Base-by-base conservation (phyloP, 2,888 invertebrate genomes). In the Ischnura elegans region DNA sequence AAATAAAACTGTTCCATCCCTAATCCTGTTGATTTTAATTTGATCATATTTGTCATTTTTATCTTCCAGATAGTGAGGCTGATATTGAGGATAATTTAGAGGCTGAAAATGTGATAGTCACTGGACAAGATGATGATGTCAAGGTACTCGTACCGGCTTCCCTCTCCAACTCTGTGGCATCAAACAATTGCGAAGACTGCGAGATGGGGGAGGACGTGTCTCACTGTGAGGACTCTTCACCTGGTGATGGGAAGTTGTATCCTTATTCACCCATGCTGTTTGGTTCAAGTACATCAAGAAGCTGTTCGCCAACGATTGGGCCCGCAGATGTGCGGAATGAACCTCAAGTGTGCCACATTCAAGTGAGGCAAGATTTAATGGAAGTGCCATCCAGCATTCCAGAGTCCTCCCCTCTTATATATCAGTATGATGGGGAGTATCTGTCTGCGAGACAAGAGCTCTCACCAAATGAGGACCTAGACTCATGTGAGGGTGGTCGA, bases 61-160 rank as follows among this genome's bases (percentile, higher is more conserved):
- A 21, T 90, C 16, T 25, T 43, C 6, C n/a, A 90, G 90, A 90
- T 2, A 90, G 90, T n/a, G 90, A 90, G n/a, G 90, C 90, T 43
- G 90, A 90, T 90, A n/a, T 90, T 2, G 90, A 90, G n/a, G 90
- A 90, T 21, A 90, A 90, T 25, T 25, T 61, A 0, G 90, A 90
- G 0, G 42, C 45, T 0, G 90, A 90, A 10, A 66, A 19, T 36
- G 10, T 46, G 25, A 29, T 8, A 1, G 0, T 1, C 25, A 42
- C 19, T 19, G 16, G 2, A 0, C 21, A 25, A 25, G 61, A 51
- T 10, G 61, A 55, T 25, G 19, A 6, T 43, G 25, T 25, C 76
- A 76, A 76, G 3, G 10, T 36, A 2, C 29, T 36, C 8, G 36
- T 25, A 25, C 6, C 29, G 6, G 13, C 76, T 36, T 16, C 76